These are phyloP conservation scores for Trissolcus japonicus DNA, from an alignment of 2,888 invertebrate genomes.

Conservation along the genomic window DNA sequence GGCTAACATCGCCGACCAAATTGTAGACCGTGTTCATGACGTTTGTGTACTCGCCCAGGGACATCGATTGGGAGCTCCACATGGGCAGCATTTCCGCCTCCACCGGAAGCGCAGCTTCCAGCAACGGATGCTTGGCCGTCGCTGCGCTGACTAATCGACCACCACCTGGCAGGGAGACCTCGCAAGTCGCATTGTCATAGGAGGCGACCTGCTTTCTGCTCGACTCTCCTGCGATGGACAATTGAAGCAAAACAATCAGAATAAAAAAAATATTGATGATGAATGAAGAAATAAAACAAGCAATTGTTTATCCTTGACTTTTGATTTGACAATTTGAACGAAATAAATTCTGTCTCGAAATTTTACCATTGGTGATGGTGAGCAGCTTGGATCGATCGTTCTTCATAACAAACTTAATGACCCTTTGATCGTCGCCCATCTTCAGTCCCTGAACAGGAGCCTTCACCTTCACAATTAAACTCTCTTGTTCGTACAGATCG, in stretches of 20 bases:
- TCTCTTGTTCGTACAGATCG: constrained; percentile 86
- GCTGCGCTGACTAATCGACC: constrained; percentile 87
- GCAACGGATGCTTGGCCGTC: constrained; percentile 86
- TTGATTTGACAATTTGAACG: too few species aligned
- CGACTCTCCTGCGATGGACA: constrained; percentile 74
- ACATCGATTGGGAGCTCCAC: constrained; percentile 90
- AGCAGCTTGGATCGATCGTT: constrained; percentile 83
- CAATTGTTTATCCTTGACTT: not conserved
- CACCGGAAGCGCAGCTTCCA: constrained; percentile 89
- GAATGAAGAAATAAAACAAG: not conserved
- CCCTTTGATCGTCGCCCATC: constrained; percentile 78
- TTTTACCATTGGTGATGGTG: constrained; percentile 81
- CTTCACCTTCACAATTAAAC: constrained; percentile 85
- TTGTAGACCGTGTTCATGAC: constrained; percentile 89
- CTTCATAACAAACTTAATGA: constrained; percentile 80
- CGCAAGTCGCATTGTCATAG: constrained; percentile 86
- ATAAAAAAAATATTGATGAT: not conserved
- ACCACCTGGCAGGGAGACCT: constrained; percentile 86
- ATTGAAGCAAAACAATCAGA: not conserved
- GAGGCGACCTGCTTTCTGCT: constrained; percentile 86
- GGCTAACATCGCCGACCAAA: constrained; percentile 89
- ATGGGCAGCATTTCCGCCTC: constrained; percentile 94
- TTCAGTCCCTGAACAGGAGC: constrained; percentile 79
- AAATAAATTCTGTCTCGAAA: too few species aligned
- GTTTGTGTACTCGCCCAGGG: constrained; percentile 86